phyloP scores from a whole-genome alignment of 2,888 invertebrate species.

The Limnephilus marmoratus region DNA sequence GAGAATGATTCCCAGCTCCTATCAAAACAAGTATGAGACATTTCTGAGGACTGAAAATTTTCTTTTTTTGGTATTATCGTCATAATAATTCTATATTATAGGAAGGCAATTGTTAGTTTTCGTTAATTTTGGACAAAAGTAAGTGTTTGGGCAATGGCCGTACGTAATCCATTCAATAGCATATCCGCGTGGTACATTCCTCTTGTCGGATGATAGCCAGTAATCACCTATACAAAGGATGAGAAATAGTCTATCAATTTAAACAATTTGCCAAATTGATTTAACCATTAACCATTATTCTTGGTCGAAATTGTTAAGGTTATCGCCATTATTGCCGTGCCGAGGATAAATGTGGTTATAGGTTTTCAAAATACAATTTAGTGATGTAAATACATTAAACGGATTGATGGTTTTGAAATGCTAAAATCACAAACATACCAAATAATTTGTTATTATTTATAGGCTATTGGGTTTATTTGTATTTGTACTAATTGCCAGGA shows the following conservation, averaged over 20 bases:
- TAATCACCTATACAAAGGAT: background rate
- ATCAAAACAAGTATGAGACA: background rate
- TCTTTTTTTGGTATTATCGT: background rate
- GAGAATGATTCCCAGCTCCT: background rate
- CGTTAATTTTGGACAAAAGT: background rate
- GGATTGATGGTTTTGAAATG: background rate
- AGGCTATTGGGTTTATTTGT: background rate
- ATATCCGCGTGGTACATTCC: background rate
- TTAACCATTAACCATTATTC: conserved; percentile 26
- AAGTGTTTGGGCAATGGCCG: background rate
- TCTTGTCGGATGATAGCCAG: background rate
- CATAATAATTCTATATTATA: background rate
- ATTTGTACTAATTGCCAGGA: background rate
- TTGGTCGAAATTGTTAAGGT: background rate
- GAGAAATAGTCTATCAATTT: conserved; percentile 45
- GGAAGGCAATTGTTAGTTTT: too few relatives aligned
- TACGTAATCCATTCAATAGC: background rate
- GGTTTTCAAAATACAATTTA: background rate
- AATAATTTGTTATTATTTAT: background rate
- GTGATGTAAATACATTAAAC: background rate
- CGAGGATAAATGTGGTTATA: background rate
- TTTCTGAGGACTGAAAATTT: background rate
- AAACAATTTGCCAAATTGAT: conserved; percentile 39
- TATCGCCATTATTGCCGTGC: background rate
- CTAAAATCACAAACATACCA: background rate